These are phyloP conservation scores for Lumbricus terrestris DNA, from an alignment of 2,888 invertebrate genomes.

Conservation along the genomic window DNA sequence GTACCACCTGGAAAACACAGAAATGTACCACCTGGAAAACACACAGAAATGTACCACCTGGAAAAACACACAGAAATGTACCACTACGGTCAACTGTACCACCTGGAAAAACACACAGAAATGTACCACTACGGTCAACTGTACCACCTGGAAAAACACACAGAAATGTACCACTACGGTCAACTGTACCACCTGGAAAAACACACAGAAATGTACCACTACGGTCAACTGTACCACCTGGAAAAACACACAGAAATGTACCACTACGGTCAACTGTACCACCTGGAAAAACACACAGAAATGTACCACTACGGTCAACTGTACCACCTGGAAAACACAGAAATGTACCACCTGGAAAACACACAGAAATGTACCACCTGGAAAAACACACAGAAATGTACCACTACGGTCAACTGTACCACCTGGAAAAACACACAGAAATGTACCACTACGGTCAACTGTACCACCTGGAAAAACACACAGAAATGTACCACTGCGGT, in stretches of 20 bases:
- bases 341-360: too few species aligned
- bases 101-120: not conserved
- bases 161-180: not conserved
- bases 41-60: slow-evolving; percentile 30
- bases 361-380: slow-evolving; percentile 30
- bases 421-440: not conserved
- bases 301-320: not conserved
- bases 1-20: too few species aligned
- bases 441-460: not conserved
- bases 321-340: too few species aligned
- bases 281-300: not conserved
- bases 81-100: not conserved
- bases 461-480: not conserved
- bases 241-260: not conserved
- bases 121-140: not conserved
- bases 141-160: not conserved
- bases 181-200: not conserved
- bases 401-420: not conserved
- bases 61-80: not conserved
- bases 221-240: not conserved
- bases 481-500: not conserved
- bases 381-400: not conserved
- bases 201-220: not conserved
- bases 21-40: too few species aligned
- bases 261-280: not conserved